Base-by-base conservation (phyloP, 2,797 vertebrate species). In the Dryobates pubescens region DNA sequence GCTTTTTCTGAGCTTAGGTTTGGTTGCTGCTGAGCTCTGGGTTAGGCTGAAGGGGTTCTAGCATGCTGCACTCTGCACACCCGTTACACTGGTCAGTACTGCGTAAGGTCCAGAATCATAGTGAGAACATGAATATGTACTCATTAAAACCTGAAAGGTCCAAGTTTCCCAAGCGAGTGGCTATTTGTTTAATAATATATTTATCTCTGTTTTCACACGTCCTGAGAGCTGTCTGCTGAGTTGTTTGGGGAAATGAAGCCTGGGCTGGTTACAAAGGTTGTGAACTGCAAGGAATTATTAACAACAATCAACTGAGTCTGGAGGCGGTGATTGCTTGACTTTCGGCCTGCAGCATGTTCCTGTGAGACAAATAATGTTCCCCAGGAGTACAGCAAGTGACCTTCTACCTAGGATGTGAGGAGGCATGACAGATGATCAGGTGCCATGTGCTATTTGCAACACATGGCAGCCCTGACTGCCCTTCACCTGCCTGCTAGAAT, bases 211-310 rank as follows among this genome's bases (percentile, higher is more conserved):
- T 95, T 94, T 94, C 1, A 0, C 80, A 94, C 91, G 61, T 85
- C 54, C 82, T 0, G 3, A 71, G 26, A 92, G 56, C 80, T 92
- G 45, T 74, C 45, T 62, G 57, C 45, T 0, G 0, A 64, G 41
- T 77, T 78, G 26, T 71, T 72, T 24, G 82, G 68, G 53, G 71
- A 86, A 93, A 88, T 49, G 61, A 74, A 81, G 62, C 45, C 68
- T 4, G 1, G 58, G 51, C 36, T 82, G 18, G 85, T 92, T 94
- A 91, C 76, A 95, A 95, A 95, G 92, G 85, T 88, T 94, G 58
- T 91, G 91, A 96, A 91, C 89, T 88, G 57, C 68, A 56, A 93
- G 78, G 85, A 96, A 96, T 95, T 92, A 95, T 96, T 95, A 96
- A 96, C 94, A 93, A 38, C 61, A 84, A 80, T 79, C 82, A 82